phyloP scores from a whole-genome alignment of 2,888 invertebrate genomes.

The Orthonevra nobilis region DNA sequence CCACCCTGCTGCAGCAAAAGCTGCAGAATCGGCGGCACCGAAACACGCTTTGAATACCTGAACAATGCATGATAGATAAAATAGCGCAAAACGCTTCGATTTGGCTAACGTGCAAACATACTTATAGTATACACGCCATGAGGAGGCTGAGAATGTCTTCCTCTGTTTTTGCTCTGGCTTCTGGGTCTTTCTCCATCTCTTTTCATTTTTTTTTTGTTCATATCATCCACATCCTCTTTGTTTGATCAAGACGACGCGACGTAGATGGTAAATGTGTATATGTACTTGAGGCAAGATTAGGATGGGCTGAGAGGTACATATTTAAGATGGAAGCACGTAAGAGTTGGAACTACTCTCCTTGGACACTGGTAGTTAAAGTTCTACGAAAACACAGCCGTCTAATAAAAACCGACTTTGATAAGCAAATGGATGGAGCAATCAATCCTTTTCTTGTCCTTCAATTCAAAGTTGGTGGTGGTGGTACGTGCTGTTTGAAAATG shows the following conservation, averaged over 20 bases:
- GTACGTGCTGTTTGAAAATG: slow-evolving; percentile 12
- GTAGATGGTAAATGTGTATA: slow-evolving; percentile 14
- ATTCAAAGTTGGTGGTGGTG: background rate
- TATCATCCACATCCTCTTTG: no score
- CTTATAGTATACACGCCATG: no score
- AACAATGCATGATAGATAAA: slow-evolving; percentile 62
- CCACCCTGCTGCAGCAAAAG: slow-evolving; percentile 33
- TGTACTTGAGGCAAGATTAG: slow-evolving; percentile 10
- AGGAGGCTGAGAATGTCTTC: slow-evolving; percentile 45
- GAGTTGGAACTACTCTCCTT: slow-evolving; percentile 19
- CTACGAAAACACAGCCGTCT: slow-evolving; percentile 30
- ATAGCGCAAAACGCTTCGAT: slow-evolving; percentile 57
- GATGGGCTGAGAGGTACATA: slow-evolving; percentile 50
- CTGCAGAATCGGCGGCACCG: slow-evolving; percentile 21
- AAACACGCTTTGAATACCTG: slow-evolving; percentile 68
- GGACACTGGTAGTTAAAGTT: slow-evolving; percentile 21
- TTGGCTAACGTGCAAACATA: slow-evolving; percentile 9
- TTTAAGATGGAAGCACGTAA: slow-evolving; percentile 53
- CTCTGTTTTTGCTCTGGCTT: no score
- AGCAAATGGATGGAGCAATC: slow-evolving; percentile 9
- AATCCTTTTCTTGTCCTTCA: background rate
- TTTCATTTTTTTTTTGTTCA: no score
- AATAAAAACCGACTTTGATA: slow-evolving; percentile 29
- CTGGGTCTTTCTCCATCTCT: no score
- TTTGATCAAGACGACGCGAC: slow-evolving; percentile 26